phyloP scores from a whole-genome alignment of 2,888 invertebrate genomes.

The Ectropis crepuscularia region DNA sequence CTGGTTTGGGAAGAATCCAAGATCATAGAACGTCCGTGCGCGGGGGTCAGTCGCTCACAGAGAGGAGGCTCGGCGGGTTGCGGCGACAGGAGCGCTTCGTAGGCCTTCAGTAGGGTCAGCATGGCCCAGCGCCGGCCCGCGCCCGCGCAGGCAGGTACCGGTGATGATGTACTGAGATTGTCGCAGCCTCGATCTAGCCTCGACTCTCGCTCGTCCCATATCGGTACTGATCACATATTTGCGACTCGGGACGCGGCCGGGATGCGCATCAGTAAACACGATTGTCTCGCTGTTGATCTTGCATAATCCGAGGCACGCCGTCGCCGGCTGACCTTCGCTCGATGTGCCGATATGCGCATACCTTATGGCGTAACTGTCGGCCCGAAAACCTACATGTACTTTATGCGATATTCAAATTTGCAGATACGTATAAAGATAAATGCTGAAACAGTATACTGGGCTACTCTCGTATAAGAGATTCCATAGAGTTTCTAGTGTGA shows the following conservation, averaged over 20 bases:
- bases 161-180: neutral
- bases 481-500: neutral
- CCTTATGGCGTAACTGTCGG: neutral
- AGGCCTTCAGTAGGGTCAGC: constrained; percentile 64
- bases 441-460: neutral
- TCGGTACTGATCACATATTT: constrained; percentile 1
- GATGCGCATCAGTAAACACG: constrained; percentile 21
- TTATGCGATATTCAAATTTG: neutral
- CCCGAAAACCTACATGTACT: neutral
- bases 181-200: no score
- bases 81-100: constrained; percentile 54
- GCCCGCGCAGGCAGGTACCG: neutral
- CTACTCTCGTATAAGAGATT: no score
- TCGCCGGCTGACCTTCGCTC: constrained; percentile 18
- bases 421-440: neutral
- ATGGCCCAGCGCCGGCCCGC: constrained; percentile 46
- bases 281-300: constrained; percentile 27
- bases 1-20: no score
- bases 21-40: no score
- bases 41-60: neutral
- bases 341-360: constrained; percentile 1
- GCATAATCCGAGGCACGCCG: constrained; percentile 22
- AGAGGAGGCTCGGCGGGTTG: constrained; percentile 17
- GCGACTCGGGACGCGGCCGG: neutral
- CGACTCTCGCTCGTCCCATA: neutral